Evolutionary conservation across 2,888 invertebrate genomes (phyloP), one percentile per base, ranked within the genome.

Genomic region (Eupithecia tripunctaria): DNA sequence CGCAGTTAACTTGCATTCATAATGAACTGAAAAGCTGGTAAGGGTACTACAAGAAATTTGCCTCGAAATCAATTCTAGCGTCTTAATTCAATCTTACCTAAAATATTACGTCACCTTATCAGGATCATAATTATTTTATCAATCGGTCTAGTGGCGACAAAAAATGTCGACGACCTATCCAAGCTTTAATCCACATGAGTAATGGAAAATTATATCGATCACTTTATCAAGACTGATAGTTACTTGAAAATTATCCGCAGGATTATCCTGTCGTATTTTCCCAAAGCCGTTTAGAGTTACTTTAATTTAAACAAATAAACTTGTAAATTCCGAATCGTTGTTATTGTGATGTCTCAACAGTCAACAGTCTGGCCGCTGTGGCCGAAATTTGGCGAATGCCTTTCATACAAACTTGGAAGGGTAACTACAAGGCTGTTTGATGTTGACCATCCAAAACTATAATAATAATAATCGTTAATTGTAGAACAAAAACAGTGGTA

Each of bases 131-230:
- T 63, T 63, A 41, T 64, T 38, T 25, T 6, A 15, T 64, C 12
- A 6, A 38, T 64, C 3, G 6, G 38, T 63, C 32, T 32, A 36
- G 32, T 12, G 10, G 29, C 5, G 12, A 25, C 29, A 10, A 18
- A 10, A 29, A 41, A 38, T 64, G 64, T 64, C 64, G 36, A 64
- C 25, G 64, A 21, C 64, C 64, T 64, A 25, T 64, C 64, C 25
- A 64, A 36, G 10, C 29, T 18, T 2, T 36, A 63, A 64, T 64
- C 15, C 64, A 15, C 64, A 25, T 36, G 21, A 63, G n/a, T 63
- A 36, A 14, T 21, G 21, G 21, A 21, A 51, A 25, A 10, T 4
- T 56, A 25, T 12, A 25, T 14, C 12, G 10, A 51, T 3, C 12
- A 51, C 56, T 25, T 25, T 56, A 56, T 56, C 56, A 25, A 5